Evolutionary conservation across 2,797 vertebrate genomes (phyloP), one percentile per base, ranked within the genome.

Genomic region (Enteromius afrohamiltoni): DNA sequence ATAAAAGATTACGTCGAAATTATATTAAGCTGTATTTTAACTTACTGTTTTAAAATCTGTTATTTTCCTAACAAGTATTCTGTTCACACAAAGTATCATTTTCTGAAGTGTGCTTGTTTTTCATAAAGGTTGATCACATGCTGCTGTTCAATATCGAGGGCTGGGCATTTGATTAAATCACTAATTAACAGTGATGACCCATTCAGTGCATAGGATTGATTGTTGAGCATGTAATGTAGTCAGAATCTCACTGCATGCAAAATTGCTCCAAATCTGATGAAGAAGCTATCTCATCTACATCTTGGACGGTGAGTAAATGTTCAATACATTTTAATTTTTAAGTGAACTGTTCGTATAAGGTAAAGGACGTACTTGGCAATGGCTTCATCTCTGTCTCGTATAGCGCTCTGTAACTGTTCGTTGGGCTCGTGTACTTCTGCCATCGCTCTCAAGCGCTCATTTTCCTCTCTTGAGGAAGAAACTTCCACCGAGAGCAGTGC

Each of bases 361-460:
- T 58, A 23, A 58, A 26, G n/a, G 4, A 26, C 3, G 0, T 95
- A 99, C 98, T 98, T 99, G 85, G 97, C 94, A 49, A 99, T 99
- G 89, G 98, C 98, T 29, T 99, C 97, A 0, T 99, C 98, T 85
- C 98, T 88, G 93, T 99, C 98, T 93, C 95, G 93, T 92, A 99
- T 96, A 23, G 98, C 98, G 67, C 95, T 98, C 92, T 97, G 95
- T 82, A 99, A 95, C 92, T 92, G 96, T 76, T 98, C 96, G 19
- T 91, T 95, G 77, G 94, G 95, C 80, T 97, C 97, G 88, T 89
- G 93, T 69, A 97, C 96, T 80, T 97, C 96, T 0, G 94, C 92
- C 87, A 95, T 94, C 1, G 91, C 91, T 91, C 95, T 94, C 78
- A 97, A 93, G 62, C 91, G 91, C 79, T 97, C 95, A 49, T 95